Percentiles rank a stretch among this genome's conserved stretches.
These are phyloP conservation scores for Salmo trutta DNA, from an alignment of 2,797 vertebrate species.

Conservation along the genomic window DNA sequence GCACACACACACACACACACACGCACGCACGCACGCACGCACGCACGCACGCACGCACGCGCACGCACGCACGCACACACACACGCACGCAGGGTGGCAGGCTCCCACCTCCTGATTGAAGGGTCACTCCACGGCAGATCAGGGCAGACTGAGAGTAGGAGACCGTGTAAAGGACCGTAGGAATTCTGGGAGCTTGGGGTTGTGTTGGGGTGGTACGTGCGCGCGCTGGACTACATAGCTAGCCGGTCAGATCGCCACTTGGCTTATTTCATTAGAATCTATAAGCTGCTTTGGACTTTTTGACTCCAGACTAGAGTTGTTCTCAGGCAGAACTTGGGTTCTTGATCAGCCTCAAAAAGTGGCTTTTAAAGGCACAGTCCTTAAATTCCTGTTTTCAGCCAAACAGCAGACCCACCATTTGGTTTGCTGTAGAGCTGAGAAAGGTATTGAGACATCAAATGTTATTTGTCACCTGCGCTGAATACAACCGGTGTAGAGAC, in stretches of 20 bases:
- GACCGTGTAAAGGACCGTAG: slow-evolving; percentile 40
- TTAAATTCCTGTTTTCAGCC: background rate
- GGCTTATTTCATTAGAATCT: slow-evolving; percentile 50
- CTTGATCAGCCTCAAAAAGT: background rate
- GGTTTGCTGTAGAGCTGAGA: background rate
- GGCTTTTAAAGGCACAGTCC: background rate
- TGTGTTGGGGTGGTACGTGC: background rate
- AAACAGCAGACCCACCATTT: background rate
- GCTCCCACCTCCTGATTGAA: slow-evolving; percentile 29
- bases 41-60: background rate
- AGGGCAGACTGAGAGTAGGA: slow-evolving; percentile 24
- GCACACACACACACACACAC: slow-evolving; percentile 6
- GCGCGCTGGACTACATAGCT: background rate
- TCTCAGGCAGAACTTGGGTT: slow-evolving; percentile 22
- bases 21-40: slow-evolving; percentile 6
- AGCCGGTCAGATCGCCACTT: slow-evolving; percentile 19
- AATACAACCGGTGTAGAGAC: too few species aligned
- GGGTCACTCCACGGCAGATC: slow-evolving; percentile 13
- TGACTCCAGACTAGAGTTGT: slow-evolving; percentile 46
- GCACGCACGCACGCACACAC: background rate
- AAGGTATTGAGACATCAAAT: background rate
- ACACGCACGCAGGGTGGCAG: slow-evolving; percentile 35
- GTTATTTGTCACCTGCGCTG: too few species aligned
- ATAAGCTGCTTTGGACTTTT: slow-evolving; percentile 56
- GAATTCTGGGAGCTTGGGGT: slow-evolving; percentile 19